Conservation (phyloP, 2,113 vertebrate genomes). For the Pimephales promelas region DNA sequence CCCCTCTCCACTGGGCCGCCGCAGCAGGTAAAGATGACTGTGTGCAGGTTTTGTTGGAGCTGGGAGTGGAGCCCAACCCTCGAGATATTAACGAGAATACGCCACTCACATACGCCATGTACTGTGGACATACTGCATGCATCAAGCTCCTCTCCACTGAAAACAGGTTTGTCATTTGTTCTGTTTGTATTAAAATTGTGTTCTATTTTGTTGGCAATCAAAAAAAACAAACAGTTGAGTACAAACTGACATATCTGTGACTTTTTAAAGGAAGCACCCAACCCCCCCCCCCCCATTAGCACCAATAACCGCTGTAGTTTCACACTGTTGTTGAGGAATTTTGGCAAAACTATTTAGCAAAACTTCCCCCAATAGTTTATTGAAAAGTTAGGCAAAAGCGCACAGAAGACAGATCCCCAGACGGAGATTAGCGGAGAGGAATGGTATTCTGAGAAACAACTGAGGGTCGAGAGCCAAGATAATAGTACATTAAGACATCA, state of each 20-base stretch:
- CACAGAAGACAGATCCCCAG: neutral
- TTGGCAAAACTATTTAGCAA: neutral
- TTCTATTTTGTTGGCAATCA: neutral
- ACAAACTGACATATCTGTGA: neutral
- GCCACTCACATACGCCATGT: slow-evolving; percentile 83
- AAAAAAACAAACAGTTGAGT: neutral
- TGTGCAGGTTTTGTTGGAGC: slow-evolving; percentile 79
- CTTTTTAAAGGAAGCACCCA: neutral
- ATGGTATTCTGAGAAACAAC: neutral
- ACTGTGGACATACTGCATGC: slow-evolving; percentile 83
- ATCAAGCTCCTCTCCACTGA: slow-evolving; percentile 81
- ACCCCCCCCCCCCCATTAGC: neutral
- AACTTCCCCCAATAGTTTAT: neutral
- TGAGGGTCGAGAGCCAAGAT: neutral
- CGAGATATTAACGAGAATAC: slow-evolving; percentile 88
- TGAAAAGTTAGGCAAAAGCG: neutral
- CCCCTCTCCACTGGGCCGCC: slow-evolving; percentile 89
- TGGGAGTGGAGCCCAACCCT: slow-evolving; percentile 81
- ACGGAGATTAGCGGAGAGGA: neutral
- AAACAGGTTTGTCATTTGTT: slow-evolving; percentile 70
- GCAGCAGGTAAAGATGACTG: slow-evolving; percentile 86
- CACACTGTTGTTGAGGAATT: neutral
- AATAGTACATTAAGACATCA: neutral
- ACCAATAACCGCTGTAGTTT: neutral
- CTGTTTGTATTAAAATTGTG: neutral